Evolutionary conservation across 2,888 invertebrate species (phyloP), one percentile per base, ranked within the genome.

Genomic region (Encarsia formosa): DNA sequence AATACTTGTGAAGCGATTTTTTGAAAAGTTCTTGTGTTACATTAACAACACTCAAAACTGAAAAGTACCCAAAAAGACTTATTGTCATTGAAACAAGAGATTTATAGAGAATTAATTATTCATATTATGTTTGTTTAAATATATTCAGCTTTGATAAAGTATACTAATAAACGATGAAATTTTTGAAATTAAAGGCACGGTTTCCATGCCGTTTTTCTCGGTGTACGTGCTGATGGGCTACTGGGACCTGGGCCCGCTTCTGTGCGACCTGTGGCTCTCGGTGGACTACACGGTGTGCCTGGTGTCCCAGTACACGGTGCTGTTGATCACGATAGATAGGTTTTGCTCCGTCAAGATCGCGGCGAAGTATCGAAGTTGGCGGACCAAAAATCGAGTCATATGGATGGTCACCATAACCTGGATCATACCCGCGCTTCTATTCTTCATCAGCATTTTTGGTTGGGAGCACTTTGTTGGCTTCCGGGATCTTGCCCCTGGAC

Each of bases 291-390:
- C 98, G 18, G 98, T 98, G 24, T 99, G 99, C 71, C 81, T 99
- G 42, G 97, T 97, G 23, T 99, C 98, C 8, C 98, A 99, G 75
- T 99, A 99, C 76, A 99, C 99, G 1, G 99, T 99, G 15, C 83
- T 99, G 51, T 83, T 98, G 57, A 99, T 99, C 68, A 99, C 99
- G 24, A 92, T 98, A 58, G 99, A 99, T 76, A 83, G 99, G 62
- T 99, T 94, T 76, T 98, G 98, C 76, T 97, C 97, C 24, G 98
- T 99, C 5, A 97, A 95, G 79, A 96, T 97, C 62, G 97, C 99
- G 4, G 95, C 99, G 13, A 88, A 89, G 65, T 99, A 99, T 71
- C 82, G 98, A 59, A 88, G 91, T 65, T 99, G 99, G 99, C 81
- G 97, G 47, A 96, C 97, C 4, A 92, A 95, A 68, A 86, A 86